Evolutionary conservation across 2,888 invertebrate genomes (phyloP).

Genomic region (Eupithecia abbreviata): DNA sequence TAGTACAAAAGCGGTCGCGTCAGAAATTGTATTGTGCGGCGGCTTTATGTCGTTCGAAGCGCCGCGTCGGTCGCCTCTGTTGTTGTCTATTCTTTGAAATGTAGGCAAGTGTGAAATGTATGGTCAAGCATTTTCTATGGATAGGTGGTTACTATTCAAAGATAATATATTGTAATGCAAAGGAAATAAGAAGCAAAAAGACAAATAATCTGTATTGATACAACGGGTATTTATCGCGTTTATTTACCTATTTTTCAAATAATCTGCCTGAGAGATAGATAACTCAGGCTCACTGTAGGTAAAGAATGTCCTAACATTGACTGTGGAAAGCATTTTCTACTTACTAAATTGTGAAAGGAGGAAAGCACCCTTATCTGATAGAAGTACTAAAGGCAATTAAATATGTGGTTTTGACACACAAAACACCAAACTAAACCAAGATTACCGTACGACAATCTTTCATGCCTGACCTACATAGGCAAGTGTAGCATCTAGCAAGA

Average conservation of each 20-base stretch:
- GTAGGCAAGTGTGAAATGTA: slow-evolving; percentile 37
- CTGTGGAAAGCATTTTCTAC: background rate
- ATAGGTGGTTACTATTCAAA: background rate
- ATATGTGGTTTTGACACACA: background rate
- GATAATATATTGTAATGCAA: background rate
- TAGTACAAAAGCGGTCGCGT: slow-evolving; percentile 70
- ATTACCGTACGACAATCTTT: background rate
- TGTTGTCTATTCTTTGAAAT: slow-evolving; percentile 65
- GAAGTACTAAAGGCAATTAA: background rate
- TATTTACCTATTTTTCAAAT: background rate
- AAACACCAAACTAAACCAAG: background rate
- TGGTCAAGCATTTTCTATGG: background rate
- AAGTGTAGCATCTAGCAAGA: background rate
- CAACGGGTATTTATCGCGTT: too few species aligned
- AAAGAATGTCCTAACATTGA: background rate
- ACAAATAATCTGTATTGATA: too few species aligned
- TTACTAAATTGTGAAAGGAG: background rate
- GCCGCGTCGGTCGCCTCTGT: slow-evolving; percentile 65
- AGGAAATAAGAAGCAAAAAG: background rate
- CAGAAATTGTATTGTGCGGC: slow-evolving; percentile 74
- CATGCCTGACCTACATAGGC: background rate
- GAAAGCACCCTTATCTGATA: background rate
- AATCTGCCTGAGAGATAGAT: background rate
- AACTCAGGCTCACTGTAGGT: background rate
- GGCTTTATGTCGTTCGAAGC: slow-evolving; percentile 65